These are phyloP conservation scores for Arctocebus calabarensis DNA, from an alignment of 2,797 vertebrate species.

Conservation along the genomic window DNA sequence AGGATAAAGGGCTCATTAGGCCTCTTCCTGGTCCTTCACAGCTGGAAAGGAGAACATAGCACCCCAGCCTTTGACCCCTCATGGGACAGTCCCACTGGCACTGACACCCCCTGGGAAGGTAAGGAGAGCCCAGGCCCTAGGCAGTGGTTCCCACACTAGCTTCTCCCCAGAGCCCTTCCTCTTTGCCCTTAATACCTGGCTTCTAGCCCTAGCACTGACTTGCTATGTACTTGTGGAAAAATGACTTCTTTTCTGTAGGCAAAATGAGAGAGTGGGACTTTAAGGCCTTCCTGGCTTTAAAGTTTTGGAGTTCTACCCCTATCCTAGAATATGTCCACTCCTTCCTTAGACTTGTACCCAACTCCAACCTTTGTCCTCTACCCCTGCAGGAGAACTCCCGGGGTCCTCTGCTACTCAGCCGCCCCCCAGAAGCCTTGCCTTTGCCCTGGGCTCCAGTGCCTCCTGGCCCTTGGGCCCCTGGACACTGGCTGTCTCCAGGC, in stretches of 20 bases:
- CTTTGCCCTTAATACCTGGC: neutral
- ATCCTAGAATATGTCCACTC: neutral
- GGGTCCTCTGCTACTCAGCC: slow-evolving; percentile 71
- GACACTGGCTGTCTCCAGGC: slow-evolving; percentile 80
- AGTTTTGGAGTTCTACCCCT: neutral
- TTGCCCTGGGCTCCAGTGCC: slow-evolving; percentile 77
- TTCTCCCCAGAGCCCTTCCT: neutral
- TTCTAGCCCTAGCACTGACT: neutral
- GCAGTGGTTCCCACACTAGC: neutral
- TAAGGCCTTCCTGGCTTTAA: neutral
- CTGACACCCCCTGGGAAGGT: slow-evolving; percentile 73
- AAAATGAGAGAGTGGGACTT: neutral
- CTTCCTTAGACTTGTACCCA: neutral
- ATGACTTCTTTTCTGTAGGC: neutral
- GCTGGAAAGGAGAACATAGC: slow-evolving; percentile 82
- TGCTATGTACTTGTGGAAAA: neutral
- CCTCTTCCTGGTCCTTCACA: slow-evolving; percentile 51
- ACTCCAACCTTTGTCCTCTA: neutral
- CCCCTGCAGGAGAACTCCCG: slow-evolving; percentile 75
- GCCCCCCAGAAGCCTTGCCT: slow-evolving; percentile 66
- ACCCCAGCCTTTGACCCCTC: slow-evolving; percentile 60
- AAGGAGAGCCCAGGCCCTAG: slow-evolving; percentile 20
- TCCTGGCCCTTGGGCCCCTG: slow-evolving; percentile 63
- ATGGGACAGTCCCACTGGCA: slow-evolving; percentile 61
- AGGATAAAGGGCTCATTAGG: neutral